These are phyloP conservation scores for Ceratina japonica DNA, from an alignment of 1,140 invertebrate genomes.

Conservation along the genomic window DNA sequence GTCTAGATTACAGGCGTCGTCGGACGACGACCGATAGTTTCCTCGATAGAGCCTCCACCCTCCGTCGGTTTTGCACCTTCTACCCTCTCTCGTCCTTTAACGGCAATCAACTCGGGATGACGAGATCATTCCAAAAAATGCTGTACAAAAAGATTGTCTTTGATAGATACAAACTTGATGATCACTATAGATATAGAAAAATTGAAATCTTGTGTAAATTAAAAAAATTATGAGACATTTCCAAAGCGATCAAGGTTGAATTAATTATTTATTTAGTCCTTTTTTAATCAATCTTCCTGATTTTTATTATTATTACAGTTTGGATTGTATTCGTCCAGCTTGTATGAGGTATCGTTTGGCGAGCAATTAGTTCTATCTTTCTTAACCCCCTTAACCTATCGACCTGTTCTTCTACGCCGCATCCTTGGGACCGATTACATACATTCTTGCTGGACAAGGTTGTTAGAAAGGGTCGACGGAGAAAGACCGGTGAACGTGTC, in stretches of 20 bases:
- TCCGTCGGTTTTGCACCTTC: slow-evolving; percentile 54
- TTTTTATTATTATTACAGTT: slow-evolving; percentile 7
- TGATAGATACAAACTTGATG: no score
- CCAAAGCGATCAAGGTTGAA: background rate
- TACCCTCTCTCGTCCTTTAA: slow-evolving; percentile 24
- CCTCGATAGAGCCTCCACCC: slow-evolving; percentile 57
- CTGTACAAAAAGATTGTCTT: background rate
- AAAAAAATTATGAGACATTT: background rate
- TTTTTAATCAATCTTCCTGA: slow-evolving; percentile 2
- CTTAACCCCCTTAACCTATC: slow-evolving; percentile 42
- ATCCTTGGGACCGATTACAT: slow-evolving; percentile 47
- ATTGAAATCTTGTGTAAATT: background rate
- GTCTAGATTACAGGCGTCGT: slow-evolving; percentile 67
- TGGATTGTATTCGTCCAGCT: no score
- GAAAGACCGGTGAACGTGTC: slow-evolving; percentile 46
- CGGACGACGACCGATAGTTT: slow-evolving; percentile 61
- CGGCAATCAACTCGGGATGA: background rate
- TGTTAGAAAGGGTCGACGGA: slow-evolving; percentile 38
- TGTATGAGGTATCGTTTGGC: slow-evolving; percentile 26
- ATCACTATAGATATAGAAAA: no score
- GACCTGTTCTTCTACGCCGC: slow-evolving; percentile 32
- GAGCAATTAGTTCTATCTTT: slow-evolving; percentile 43
- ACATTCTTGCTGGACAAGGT: slow-evolving; percentile 43
- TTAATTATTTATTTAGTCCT: background rate
- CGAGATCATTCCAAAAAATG: background rate